These are phyloP conservation scores for Odontesthes bonariensis DNA, from an alignment of 2,113 vertebrate genomes.

Conservation along the genomic window DNA sequence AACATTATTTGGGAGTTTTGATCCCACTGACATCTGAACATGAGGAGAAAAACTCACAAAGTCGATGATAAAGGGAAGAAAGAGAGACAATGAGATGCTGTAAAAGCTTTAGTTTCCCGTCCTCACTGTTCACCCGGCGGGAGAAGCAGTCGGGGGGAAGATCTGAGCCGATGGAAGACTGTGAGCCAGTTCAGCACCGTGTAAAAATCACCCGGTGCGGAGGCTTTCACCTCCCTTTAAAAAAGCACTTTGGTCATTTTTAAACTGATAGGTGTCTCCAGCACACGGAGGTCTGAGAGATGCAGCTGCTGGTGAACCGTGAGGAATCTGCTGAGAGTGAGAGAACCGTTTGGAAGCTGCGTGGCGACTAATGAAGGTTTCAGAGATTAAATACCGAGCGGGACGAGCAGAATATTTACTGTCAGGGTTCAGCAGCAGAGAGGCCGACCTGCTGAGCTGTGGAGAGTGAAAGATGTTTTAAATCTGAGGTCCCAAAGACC, in stretches of 20 bases:
- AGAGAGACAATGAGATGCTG: no score
- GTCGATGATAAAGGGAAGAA: no score
- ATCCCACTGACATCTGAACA: slow-evolving; percentile 19
- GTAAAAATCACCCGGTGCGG: slow-evolving; percentile 43
- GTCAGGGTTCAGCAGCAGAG: slow-evolving; percentile 40
- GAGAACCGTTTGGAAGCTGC: slow-evolving; percentile 44
- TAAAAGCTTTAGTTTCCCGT: no score
- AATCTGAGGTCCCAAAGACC: neutral
- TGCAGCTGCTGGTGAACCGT: slow-evolving; percentile 67
- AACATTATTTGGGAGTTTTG: neutral
- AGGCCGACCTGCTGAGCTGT: slow-evolving; percentile 26
- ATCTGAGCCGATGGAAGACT: slow-evolving; percentile 78
- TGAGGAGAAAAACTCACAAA: no score
- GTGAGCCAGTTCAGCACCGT: slow-evolving; percentile 51
- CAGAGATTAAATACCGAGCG: slow-evolving; percentile 46
- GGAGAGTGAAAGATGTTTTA: no score
- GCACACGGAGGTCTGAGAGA: slow-evolving; percentile 46
- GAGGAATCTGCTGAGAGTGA: slow-evolving; percentile 16
- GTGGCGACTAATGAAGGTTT: slow-evolving; percentile 27
- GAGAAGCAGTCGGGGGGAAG: slow-evolving; percentile 50
- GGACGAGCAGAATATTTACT: slow-evolving; percentile 26
- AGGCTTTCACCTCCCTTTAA: slow-evolving; percentile 17
- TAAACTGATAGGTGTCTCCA: slow-evolving; percentile 48
- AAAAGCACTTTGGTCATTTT: slow-evolving; percentile 74
- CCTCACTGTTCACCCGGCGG: no score